Base-by-base conservation (phyloP, 2,888 invertebrate species). In the Pherbina coryleti region DNA sequence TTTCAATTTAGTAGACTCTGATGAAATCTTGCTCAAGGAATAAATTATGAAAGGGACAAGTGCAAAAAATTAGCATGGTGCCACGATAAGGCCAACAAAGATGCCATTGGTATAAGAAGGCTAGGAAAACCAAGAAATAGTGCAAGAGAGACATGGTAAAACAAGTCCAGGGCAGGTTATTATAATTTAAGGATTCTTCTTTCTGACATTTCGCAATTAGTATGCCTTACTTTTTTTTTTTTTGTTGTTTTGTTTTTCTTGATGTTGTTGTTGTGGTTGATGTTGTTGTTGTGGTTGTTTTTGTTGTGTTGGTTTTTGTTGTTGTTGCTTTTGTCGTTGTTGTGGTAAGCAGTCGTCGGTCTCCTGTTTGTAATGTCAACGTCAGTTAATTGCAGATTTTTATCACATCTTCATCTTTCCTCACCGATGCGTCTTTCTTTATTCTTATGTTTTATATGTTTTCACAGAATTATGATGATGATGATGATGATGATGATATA, bases 1-100 rank as follows among this genome's bases (percentile, higher is more conserved):
- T 75, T 74, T 75, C 75, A 75, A 75, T 67, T 75, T 67, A 75
- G 67, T 67, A 34, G 64, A 49, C 55, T 66, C 51, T 37, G 75
- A 67, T 75, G 75, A 67, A 66, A 75, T 75, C 75, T 75, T 67
- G 34, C 34, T 37, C 75, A 55, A 67, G 55, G 55, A 67, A 75
- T 75, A 75, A 75, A 75, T 67, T 75, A 75, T 31, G 66, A 64
- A 64, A 62, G 7, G 31, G 49, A 64, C 14, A 25, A 67, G 34
- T 31, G 34, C 53, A 64, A 75, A 62, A 75, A 75, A 75, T 75
- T 75, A 75, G 67, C 67, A 74, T 67, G 34, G 66, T 53, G 53
- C 37, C 55, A 75, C 11, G 75, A 75, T 74, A 74, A 74, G 57
- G 69, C 31, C n/a, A n/a, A 28, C n/a, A n/a, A 28, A 28, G n/a